Conservation (phyloP, 2,113 vertebrate species). For the Seriola dumerili region DNA sequence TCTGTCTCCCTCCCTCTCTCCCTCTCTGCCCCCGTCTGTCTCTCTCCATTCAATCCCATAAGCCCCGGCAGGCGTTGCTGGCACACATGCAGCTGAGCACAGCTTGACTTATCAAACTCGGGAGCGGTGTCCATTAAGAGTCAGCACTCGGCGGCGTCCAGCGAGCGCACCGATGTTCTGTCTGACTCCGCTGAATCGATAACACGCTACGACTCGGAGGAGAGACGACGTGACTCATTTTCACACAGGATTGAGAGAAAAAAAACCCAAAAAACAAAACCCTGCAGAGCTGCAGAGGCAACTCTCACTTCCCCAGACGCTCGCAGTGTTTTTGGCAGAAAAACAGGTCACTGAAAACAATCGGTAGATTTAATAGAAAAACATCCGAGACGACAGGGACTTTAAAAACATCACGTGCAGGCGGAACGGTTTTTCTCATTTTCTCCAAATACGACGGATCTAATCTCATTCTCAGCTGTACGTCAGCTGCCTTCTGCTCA, state of each 20-base stretch:
- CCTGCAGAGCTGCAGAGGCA: neutral
- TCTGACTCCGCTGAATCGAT: constrained; percentile 9
- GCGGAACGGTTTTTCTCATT: no score
- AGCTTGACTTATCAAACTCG: constrained; percentile 51
- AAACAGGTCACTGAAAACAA: neutral
- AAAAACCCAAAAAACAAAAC: neutral
- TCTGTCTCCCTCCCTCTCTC: neutral
- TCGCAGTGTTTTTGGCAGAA: no score
- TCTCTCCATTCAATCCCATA: constrained; percentile 52
- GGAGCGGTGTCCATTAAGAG: constrained; percentile 50
- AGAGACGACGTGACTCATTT: constrained; percentile 11
- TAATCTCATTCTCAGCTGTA: no score
- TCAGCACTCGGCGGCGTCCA: constrained; percentile 40
- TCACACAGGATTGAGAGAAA: neutral
- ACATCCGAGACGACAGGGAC: no score
- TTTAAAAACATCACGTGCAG: neutral
- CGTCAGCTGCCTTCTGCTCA: no score
- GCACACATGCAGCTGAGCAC: constrained; percentile 57
- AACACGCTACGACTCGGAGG: neutral
- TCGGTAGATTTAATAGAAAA: neutral
- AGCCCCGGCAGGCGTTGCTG: constrained; percentile 43
- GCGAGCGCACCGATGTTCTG: neutral
- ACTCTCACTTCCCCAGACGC: neutral
- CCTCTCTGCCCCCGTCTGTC: neutral
- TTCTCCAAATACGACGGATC: no score